Percentiles rank a stretch among this genome's conserved stretches.
Evolutionary conservation across 2,113 vertebrate species (phyloP).

Genomic region (Anser brachyrhynchus): DNA sequence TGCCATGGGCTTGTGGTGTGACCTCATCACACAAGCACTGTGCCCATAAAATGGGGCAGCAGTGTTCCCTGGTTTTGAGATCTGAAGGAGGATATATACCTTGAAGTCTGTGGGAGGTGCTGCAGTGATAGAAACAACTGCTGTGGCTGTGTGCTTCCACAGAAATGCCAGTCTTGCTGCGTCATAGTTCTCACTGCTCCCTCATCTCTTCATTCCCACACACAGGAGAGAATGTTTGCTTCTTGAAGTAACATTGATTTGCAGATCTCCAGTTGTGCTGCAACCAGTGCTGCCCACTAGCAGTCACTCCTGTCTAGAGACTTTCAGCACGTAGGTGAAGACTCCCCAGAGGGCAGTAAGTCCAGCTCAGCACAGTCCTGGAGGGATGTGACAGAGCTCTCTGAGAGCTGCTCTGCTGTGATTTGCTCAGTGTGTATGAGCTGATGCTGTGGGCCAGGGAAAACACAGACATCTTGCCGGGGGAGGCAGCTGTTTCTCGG

Average conservation of each 20-base stretch:
- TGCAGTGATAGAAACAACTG: not conserved
- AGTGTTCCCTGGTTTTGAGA: not conserved
- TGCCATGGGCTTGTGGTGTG: not conserved
- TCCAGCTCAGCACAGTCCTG: not conserved
- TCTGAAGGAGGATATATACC: not conserved
- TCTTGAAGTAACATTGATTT: not conserved
- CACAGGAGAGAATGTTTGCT: not conserved
- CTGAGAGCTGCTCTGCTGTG: not conserved
- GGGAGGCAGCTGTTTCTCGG: not conserved
- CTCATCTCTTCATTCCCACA: not conserved
- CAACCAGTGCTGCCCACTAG: rapidly evolving
- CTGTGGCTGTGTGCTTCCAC: rapidly evolving
- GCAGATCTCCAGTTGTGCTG: not conserved
- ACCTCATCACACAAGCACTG: rapidly evolving
- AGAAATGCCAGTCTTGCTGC: not conserved
- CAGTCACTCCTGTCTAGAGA: not conserved
- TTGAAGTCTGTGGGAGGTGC: not conserved
- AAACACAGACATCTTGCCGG: not conserved
- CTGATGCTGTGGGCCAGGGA: no score
- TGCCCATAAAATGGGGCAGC: not conserved
- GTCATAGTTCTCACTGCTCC: not conserved
- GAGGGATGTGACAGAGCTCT: not conserved
- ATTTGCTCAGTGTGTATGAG: rapidly evolving
- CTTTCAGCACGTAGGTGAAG: not conserved
- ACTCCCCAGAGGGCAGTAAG: not conserved